Percentiles rank a stretch among this genome's conserved stretches.
These are phyloP conservation scores for Apoda limacodes DNA, from an alignment of 2,888 invertebrate species.

Conservation along the genomic window DNA sequence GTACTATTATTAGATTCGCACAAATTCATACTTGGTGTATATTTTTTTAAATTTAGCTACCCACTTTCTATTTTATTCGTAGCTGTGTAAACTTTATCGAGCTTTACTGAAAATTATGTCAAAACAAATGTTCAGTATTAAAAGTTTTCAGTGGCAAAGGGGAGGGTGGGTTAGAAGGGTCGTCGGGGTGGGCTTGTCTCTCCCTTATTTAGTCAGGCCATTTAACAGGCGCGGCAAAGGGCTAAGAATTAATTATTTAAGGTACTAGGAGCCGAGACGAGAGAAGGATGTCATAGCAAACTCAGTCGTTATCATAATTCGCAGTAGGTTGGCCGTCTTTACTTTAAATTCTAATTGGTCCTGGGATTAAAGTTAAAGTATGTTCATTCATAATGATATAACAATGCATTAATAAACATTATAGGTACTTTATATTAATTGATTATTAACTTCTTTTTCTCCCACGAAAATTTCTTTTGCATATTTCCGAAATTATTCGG, in stretches of 20 bases:
- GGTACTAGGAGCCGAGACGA: slow-evolving; percentile 27
- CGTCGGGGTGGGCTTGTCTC: slow-evolving; percentile 26
- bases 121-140: slow-evolving; percentile 46
- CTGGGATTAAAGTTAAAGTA: slow-evolving; percentile 16
- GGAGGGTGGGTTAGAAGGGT: slow-evolving; percentile 22
- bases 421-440: no score
- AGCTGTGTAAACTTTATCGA: no score
- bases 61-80: no score
- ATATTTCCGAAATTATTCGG: no score
- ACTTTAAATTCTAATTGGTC: slow-evolving; percentile 5
- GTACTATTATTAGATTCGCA: no score
- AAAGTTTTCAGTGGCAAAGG: slow-evolving; percentile 36
- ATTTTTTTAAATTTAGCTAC: no score
- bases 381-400: background rate
- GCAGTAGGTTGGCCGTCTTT: slow-evolving; percentile 15
- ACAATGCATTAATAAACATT: slow-evolving; percentile 2
- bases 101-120: no score
- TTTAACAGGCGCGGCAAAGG: slow-evolving; percentile 59
- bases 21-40: no score
- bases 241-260: slow-evolving; percentile 53
- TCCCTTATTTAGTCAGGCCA: slow-evolving; percentile 63
- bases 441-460: no score
- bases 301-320: slow-evolving; percentile 26
- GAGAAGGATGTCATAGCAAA: slow-evolving; percentile 28
- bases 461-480: no score